Evolutionary conservation across 2,888 invertebrate genomes (phyloP).

Genomic region (Tridacna gigas): DNA sequence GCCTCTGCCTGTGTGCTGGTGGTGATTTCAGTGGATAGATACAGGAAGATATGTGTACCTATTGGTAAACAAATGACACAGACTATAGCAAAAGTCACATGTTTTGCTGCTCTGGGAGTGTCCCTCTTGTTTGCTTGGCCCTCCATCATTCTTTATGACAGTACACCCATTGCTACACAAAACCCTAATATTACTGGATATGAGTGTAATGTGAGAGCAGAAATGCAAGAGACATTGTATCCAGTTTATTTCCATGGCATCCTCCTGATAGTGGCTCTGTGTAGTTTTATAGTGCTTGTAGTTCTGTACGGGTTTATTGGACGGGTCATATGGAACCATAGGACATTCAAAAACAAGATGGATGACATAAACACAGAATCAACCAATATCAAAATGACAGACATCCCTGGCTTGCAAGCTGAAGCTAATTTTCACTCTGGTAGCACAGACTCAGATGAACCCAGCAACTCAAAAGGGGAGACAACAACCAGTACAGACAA

Average conservation of each 20-base stretch:
- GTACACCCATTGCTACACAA: conserved; percentile 43
- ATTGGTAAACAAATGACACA: conserved; percentile 56
- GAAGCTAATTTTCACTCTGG: conserved; percentile 54
- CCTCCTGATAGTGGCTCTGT: conserved; percentile 54
- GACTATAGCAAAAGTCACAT: conserved; percentile 52
- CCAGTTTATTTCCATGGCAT: conserved; percentile 55
- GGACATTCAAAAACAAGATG: conserved; percentile 28
- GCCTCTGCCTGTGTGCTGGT: conserved; percentile 61
- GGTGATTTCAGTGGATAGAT: conserved; percentile 65
- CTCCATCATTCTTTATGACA: conserved; percentile 60
- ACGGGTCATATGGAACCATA: conserved; percentile 59
- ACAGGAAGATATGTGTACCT: conserved; percentile 66
- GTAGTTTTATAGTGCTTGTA: conserved; percentile 54
- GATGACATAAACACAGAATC: conserved; percentile 46
- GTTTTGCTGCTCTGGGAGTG: conserved; percentile 45
- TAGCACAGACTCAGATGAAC: conserved; percentile 38
- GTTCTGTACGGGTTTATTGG: conserved; percentile 64
- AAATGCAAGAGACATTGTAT: conserved; percentile 50
- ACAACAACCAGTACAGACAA: conserved; percentile 3
- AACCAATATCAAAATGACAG: conserved; percentile 40
- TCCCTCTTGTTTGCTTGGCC: conserved; percentile 64
- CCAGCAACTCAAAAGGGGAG: not conserved
- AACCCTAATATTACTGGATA: conserved; percentile 46
- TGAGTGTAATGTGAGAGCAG: conserved; percentile 55
- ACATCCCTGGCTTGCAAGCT: conserved; percentile 21